Conservation (phyloP, 2,113 vertebrate genomes). For the Gasterosteus nipponicus region DNA sequence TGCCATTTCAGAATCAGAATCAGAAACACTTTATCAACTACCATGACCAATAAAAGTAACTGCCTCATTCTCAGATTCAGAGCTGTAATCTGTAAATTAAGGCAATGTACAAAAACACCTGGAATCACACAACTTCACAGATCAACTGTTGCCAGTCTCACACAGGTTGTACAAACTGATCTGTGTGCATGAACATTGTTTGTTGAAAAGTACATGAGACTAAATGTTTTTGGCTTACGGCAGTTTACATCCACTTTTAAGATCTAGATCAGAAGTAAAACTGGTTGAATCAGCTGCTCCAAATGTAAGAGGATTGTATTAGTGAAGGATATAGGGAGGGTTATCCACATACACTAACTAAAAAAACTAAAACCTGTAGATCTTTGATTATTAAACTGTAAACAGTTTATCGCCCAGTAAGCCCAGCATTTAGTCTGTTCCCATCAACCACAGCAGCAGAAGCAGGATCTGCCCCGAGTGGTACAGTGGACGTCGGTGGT, state of each 20-base stretch:
- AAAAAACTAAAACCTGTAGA: background rate
- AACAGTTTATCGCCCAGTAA: background rate
- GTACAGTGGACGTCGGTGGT: too few relatives aligned
- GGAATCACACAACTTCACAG: background rate
- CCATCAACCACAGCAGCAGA: too few relatives aligned
- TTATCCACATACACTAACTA: background rate
- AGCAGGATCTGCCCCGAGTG: too few relatives aligned
- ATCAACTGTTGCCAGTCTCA: too few relatives aligned
- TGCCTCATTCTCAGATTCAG: background rate
- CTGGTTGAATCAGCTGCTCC: background rate
- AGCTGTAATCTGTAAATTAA: background rate
- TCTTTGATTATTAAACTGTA: background rate
- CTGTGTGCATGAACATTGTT: background rate
- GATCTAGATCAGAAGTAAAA: background rate
- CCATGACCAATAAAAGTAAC: background rate
- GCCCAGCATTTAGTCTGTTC: too few relatives aligned
- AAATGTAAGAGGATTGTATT: background rate
- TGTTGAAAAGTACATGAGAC: background rate
- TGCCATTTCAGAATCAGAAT: too few relatives aligned
- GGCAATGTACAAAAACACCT: background rate
- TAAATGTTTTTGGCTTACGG: background rate
- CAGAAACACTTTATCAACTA: too few relatives aligned
- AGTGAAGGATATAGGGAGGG: background rate
- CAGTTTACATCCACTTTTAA: background rate
- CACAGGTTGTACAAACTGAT: background rate